Evolutionary conservation across 2,113 vertebrate genomes (phyloP), one percentile per base, ranked within the genome.

Genomic region (Turnix velox): DNA sequence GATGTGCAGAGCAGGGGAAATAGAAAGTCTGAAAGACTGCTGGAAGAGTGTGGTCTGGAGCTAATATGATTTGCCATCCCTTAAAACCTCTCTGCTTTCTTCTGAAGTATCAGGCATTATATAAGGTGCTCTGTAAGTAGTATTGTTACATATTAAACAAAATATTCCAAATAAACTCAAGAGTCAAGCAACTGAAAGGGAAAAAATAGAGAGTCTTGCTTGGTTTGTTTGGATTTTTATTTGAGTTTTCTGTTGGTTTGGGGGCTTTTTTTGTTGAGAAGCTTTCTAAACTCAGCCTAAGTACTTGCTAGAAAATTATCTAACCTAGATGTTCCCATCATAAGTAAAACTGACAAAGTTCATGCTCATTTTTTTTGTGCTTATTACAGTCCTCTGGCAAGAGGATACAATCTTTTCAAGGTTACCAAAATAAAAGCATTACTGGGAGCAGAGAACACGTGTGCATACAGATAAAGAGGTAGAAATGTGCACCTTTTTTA

Each of bases 371-470:
- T 82, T 87, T 46, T 46, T n/a, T 51, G 33, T 14, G 27, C 48
- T 82, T 72, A 52, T 72, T 84, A 62, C n/a, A 25, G 49, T 87
- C 86, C 91, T 88, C 80, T 90, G 63, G 49, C 57, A 88, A 79
- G 54, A 42, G 57, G 93, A 75, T 45, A 87, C 0, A 19, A 19
- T 76, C 87, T 57, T 78, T 75, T 88, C 88, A 93, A 92, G 61
- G 83, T 90, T 67, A 94, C 68, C 61, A 90, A 93, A 94, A 90
- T 45, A 79, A 84, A 87, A 90, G 46, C 66, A 77, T 52, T 75
- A 80, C 57, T 84, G 24, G 75, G 57, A 84, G 52, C 46, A 82
- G 39, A 73, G 57, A 80, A 86, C 14, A 40, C 61, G 39, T 15
- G 46, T 14, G 30, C 23, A 40, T 43, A 67, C 28, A 63, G 5